phyloP scores from a whole-genome alignment of 2,797 vertebrate species.

The Pristis pectinata region DNA sequence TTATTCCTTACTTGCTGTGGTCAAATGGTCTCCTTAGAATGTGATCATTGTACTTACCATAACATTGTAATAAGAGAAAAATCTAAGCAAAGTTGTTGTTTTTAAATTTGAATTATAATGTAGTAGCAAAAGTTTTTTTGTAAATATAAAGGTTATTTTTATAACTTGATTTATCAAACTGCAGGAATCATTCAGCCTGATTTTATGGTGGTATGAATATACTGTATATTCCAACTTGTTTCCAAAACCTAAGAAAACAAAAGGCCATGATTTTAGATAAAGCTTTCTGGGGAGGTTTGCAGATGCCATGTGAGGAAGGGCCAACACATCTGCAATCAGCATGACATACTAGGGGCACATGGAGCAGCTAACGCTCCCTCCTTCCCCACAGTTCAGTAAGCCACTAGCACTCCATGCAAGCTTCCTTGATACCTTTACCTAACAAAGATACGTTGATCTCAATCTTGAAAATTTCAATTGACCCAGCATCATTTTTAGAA shows the following conservation, averaged over 20 bases:
- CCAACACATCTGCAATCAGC: neutral
- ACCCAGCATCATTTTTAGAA: neutral
- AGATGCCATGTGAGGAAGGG: neutral
- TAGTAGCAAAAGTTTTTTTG: neutral
- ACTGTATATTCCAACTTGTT: neutral
- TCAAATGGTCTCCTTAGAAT: no score
- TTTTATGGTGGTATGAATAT: neutral
- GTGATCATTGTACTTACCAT: neutral
- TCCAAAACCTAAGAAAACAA: neutral
- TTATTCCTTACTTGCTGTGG: neutral
- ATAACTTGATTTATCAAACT: neutral
- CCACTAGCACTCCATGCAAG: neutral
- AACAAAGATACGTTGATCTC: neutral
- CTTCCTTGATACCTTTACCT: no score
- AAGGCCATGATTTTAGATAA: neutral
- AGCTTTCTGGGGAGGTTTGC: neutral
- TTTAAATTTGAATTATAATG: neutral
- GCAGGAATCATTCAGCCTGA: neutral
- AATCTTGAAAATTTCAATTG: neutral
- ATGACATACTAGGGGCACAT: no score
- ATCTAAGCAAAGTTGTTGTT: neutral
- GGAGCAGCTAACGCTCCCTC: neutral
- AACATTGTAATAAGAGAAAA: neutral
- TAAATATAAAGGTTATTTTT: neutral
- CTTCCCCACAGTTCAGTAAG: neutral